Evolutionary conservation across 1,140 invertebrate species (phyloP).

Genomic region (Lordiphosa mommai): DNA sequence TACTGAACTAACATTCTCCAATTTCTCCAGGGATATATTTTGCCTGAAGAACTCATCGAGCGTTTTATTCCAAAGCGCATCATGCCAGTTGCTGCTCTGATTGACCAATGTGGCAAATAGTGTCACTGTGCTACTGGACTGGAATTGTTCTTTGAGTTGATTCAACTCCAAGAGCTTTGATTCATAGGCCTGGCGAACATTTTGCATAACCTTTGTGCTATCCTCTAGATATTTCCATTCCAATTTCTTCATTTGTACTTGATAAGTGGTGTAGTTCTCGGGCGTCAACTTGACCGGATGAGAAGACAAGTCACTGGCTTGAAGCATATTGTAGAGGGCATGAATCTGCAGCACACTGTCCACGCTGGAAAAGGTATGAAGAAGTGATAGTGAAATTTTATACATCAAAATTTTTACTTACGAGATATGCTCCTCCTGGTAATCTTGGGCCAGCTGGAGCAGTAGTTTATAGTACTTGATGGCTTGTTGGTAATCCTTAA

Average conservation of each 20-base stretch:
- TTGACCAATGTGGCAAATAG: constrained; percentile 35
- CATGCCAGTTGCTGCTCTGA: constrained; percentile 7
- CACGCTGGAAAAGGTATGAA: constrained; percentile 48
- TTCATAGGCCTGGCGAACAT: constrained; percentile 31
- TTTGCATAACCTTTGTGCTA: constrained; percentile 29
- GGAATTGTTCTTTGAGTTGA: constrained; percentile 7
- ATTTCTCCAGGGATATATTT: constrained; percentile 30
- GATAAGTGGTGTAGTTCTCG: constrained; percentile 13
- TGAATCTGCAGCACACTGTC: constrained; percentile 84
- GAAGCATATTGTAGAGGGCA: constrained; percentile 84
- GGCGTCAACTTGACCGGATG: neutral
- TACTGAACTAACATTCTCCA: constrained; percentile 29
- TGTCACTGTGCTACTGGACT: constrained; percentile 6
- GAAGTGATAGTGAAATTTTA: too few species aligned
- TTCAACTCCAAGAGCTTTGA: constrained; percentile 19
- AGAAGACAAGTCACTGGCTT: constrained; percentile 30
- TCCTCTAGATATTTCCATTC: constrained; percentile 82
- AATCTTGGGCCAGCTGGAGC: constrained; percentile 56
- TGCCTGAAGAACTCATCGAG: constrained; percentile 36
- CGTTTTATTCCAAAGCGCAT: constrained; percentile 43
- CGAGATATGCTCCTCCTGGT: constrained; percentile 51
- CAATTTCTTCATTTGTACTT: constrained; percentile 73
- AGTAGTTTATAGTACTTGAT: constrained; percentile 84
- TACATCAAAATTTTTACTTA: constrained; percentile 8
- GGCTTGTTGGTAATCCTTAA: constrained; percentile 81